Base-by-base conservation (phyloP, 2,113 vertebrate genomes). In the Polypterus senegalus region DNA sequence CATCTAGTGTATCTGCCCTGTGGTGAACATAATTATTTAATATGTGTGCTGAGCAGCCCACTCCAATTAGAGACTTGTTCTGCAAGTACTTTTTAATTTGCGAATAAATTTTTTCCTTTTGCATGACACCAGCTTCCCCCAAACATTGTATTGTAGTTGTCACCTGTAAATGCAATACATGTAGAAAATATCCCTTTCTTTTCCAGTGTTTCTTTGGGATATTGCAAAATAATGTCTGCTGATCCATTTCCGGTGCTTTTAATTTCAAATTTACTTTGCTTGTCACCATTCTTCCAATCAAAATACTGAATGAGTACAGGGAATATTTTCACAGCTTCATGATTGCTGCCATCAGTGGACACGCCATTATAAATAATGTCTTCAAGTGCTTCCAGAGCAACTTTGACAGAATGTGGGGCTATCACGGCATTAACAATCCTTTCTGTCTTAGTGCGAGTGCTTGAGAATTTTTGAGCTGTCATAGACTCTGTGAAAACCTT, bases 21-120 rank as follows among this genome's bases (percentile, higher is more conserved):
- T 68, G 45, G 57, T 68, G 47, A 52, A 59, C 62, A 69, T 60
- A 67, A 11, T 65, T 70, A 10, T 71, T 69, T 10, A 69, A 46
- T 3, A 64, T 62, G 46, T 66, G 66, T 59, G 64, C 58, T 64
- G 66, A 66, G 63, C 66, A 66, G 49, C 69, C 51, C 27, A 67
- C 61, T 48, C 53, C 59, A 9, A 68, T 70, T 53, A 67, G 11
- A 49, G 64, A 46, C 49, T 59, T 70, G 59, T 71, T 71, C 58
- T 64, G 61, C 44, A 70, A 49, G 5, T 48, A 52, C 47, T 51
- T 67, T 59, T 67, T 70, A 65, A 45, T 66, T 61, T 51, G 49
- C 49, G 9, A 51, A 51, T 9, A 51, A 2, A 51, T 51, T 51
- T 9, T 51, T 51, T 51, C 49, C 49, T 2, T 2, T 2, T 2